Conservation (phyloP, 1,140 invertebrate species). For the Neocloeon triangulifer region DNA sequence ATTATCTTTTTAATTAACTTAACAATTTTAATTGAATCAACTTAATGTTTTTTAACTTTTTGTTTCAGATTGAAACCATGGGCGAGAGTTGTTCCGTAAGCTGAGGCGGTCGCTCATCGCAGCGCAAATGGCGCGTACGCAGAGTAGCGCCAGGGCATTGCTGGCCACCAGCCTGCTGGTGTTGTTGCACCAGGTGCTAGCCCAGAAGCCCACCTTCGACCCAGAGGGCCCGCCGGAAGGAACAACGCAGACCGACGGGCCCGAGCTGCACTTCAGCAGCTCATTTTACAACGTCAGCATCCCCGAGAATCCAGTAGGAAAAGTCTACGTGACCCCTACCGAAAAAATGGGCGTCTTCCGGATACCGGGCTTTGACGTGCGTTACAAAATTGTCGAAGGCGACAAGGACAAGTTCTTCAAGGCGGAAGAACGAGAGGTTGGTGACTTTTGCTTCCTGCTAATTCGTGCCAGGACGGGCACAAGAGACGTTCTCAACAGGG, state of each 20-base stretch:
- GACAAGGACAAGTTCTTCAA: slow-evolving; percentile 82
- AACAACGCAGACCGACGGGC: not conserved
- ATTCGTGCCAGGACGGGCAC: slow-evolving; percentile 69
- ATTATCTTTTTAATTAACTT: too few relatives aligned
- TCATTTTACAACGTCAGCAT: slow-evolving; percentile 72
- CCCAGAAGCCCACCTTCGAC: too few relatives aligned
- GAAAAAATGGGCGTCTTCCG: slow-evolving; percentile 42
- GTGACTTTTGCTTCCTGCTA: slow-evolving; percentile 81
- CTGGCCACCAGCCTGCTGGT: not conserved
- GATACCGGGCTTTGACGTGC: slow-evolving; percentile 27
- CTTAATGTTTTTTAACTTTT: too few relatives aligned
- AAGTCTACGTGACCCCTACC: slow-evolving; percentile 44
- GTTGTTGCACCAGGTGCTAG: slow-evolving; percentile 10
- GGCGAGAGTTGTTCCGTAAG: slow-evolving; percentile 14
- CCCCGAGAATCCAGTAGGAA: slow-evolving; percentile 72
- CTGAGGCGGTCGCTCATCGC: slow-evolving; percentile 18
- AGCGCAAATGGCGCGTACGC: slow-evolving; percentile 17
- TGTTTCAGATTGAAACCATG: not conserved
- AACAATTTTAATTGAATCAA: too few relatives aligned
- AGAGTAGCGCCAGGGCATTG: slow-evolving; percentile 16
- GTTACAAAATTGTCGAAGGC: slow-evolving; percentile 60
- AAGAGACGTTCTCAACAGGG: slow-evolving; percentile 68
- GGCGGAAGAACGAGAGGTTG: slow-evolving; percentile 62
- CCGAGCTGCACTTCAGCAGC: slow-evolving; percentile 40
- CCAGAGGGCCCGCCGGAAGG: slow-evolving; percentile 1